Evolutionary conservation across 2,113 vertebrate species (phyloP), one percentile per base, ranked within the genome.

Genomic region (Nymphicus hollandicus): DNA sequence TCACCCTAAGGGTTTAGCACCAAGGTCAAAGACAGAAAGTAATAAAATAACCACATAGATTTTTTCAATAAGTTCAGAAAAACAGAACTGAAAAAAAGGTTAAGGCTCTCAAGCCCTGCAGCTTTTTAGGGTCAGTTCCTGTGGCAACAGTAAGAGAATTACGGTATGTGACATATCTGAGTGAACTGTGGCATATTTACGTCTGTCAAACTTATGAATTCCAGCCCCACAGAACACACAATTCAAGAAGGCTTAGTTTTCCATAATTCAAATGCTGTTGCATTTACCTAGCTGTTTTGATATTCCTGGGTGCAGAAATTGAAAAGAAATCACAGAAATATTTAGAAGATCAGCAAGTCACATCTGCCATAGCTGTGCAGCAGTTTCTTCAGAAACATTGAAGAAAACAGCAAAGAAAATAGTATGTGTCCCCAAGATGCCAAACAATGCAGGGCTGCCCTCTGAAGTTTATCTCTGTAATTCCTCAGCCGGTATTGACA

Each of bases 131-230:
- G 69, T 93, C 83, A 94, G 56, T 80, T 95, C 46, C 63, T 91
- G 49, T 91, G 53, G 84, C 58, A 95, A 85, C 29, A 89, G 66
- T 46, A 68, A 89, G 88, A 92, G n/a, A 92, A 95, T 85, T 87
- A 71, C 28, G 52, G 33, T 60, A 92, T 69, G 52, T 95, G 55
- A 89, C 61, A 91, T 25, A 82, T 89, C 12, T 70, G 63, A 94
- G 58, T 63, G 63, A 95, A 80, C 53, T 89, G 46, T 82, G 53
- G 41, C 37, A 77, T 79, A 92, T 74, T 74, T 88, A 88, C 35
- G 68, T 91, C 52, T 52, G 52, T 63, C 86, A 72, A 93, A 89
- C 39, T 82, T 70, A 64, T 86, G 74, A 80, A 91, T 96, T 89
- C 73, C 68, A 94, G 46, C 8, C 41, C 13, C 71, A 73, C 7